Evolutionary conservation across 2,888 invertebrate species (phyloP).

Genomic region (Branchipolynoe longqiensis): DNA sequence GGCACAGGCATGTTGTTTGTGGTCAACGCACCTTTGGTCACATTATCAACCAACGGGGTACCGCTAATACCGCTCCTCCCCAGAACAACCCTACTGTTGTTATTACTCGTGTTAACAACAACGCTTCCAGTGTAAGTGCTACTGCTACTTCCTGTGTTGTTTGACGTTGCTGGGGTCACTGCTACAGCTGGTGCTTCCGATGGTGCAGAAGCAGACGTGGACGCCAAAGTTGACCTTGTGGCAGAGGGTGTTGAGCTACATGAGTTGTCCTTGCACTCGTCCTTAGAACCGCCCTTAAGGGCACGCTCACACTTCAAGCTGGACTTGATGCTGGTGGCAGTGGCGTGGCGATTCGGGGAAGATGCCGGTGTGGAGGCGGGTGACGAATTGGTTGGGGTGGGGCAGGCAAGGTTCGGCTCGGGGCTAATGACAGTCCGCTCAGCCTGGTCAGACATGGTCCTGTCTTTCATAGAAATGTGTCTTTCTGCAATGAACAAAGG

Average conservation of each 20-base stretch:
- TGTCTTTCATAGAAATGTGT: constrained; percentile 48
- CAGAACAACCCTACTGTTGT: too few species aligned
- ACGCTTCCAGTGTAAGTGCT: too few species aligned
- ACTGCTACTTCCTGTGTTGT: not conserved
- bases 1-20: not conserved
- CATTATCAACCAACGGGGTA: not conserved
- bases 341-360: not conserved
- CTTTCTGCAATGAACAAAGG: constrained; percentile 13
- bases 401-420: not conserved
- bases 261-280: not conserved
- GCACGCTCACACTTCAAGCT: not conserved
- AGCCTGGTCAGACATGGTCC: constrained; percentile 49
- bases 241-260: not conserved
- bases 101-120: too few species aligned
- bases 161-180: not conserved
- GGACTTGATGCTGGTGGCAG: not conserved
- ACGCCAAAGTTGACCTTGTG: not conserved
- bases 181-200: not conserved
- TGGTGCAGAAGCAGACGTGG: not conserved
- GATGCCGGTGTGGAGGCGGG: not conserved
- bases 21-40: not conserved
- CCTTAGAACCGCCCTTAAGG: not conserved
- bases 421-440: constrained; percentile 32
- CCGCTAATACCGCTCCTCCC: not conserved
- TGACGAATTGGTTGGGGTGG: not conserved